Conservation (phyloP, 2,797 vertebrate species). For the Diglossa cyanea region DNA sequence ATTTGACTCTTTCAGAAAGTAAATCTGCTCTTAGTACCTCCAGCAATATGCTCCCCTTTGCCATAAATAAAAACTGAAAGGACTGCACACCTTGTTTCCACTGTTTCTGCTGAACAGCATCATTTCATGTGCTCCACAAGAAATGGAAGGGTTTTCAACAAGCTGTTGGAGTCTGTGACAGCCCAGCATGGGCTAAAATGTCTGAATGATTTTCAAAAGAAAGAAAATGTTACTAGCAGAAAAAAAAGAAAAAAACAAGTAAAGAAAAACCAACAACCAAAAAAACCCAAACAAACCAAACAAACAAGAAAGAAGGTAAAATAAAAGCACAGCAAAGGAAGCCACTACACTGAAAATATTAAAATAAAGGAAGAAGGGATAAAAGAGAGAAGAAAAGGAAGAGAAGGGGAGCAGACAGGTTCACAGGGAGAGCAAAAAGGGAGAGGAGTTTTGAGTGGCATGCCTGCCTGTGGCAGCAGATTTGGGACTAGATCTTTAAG, state of each 20-base stretch:
- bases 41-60: neutral
- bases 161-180: neutral
- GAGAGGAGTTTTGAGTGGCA: neutral
- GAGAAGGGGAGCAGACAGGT: neutral
- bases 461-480: fast-evolving
- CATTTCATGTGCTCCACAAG: neutral
- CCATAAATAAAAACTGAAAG: conserved; percentile 25
- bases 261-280: neutral
- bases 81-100: neutral
- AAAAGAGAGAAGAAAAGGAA: neutral
- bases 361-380: neutral
- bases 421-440: neutral
- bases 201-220: conserved; percentile 1
- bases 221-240: neutral
- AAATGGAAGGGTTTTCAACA: neutral
- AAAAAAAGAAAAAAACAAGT: neutral
- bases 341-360: neutral
- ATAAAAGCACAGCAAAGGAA: neutral
- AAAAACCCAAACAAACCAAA: neutral
- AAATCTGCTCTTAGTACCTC: neutral
- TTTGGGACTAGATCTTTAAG: neutral
- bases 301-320: neutral
- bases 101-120: neutral
- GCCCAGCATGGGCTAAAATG: neutral
- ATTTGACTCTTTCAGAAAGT: neutral